Evolutionary conservation across 2,113 vertebrate genomes (phyloP).

Genomic region (Notothenia coriiceps): DNA sequence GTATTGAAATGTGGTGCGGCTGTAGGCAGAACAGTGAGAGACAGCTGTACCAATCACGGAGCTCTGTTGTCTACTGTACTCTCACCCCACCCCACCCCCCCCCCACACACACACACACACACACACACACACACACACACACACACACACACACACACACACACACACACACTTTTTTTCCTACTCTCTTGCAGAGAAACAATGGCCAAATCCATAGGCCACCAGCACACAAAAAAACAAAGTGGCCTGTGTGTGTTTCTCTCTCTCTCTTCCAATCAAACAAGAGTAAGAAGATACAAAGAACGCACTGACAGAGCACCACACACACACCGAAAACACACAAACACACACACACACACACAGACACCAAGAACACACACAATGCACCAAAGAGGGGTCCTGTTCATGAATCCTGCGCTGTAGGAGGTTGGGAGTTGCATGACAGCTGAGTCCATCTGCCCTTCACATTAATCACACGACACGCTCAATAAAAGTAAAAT

Average conservation of each 20-base stretch:
- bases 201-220: constrained; percentile 77
- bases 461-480: constrained; percentile 26
- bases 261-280: constrained; percentile 53
- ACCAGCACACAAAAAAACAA: constrained; percentile 75
- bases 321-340: constrained; percentile 21
- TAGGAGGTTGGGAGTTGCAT: constrained; percentile 35
- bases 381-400: constrained; percentile 18
- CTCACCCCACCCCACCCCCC: neutral
- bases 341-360: neutral
- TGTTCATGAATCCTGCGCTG: constrained; percentile 42
- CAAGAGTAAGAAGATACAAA: constrained; percentile 72
- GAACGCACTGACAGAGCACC: constrained; percentile 67
- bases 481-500: constrained; percentile 1
- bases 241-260: constrained; percentile 73
- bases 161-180: neutral
- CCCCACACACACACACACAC: neutral
- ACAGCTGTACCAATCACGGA: constrained; percentile 67
- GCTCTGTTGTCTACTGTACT: constrained; percentile 76
- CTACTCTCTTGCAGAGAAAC: constrained; percentile 67
- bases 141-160: neutral
- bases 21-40: constrained; percentile 57
- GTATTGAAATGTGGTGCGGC: constrained; percentile 15
- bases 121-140: neutral
- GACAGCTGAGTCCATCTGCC: constrained; percentile 31
- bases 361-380: constrained; percentile 22